Conservation (phyloP, 2,888 invertebrate genomes). For the Dolichomitus sp. region DNA sequence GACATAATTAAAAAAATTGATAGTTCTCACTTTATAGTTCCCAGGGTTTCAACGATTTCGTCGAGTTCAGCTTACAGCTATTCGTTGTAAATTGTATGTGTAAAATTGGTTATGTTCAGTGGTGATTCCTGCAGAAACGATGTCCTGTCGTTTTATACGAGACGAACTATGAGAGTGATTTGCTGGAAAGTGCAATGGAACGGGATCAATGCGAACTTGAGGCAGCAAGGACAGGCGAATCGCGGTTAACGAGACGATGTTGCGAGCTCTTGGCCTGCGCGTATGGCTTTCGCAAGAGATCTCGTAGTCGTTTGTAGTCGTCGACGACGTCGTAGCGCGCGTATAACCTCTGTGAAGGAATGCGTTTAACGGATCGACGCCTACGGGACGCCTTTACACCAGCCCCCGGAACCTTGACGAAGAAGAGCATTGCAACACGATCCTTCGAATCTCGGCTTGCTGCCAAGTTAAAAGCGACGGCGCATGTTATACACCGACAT, state of each 20-base stretch:
- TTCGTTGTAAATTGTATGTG: too few species aligned
- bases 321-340: slow-evolving; percentile 77
- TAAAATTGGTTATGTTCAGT: too few species aligned
- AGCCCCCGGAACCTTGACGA: slow-evolving; percentile 84
- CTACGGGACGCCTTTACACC: slow-evolving; percentile 84
- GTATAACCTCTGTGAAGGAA: slow-evolving; percentile 85
- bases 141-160: background rate
- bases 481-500: slow-evolving; percentile 64
- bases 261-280: slow-evolving; percentile 37
- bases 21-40: too few species aligned
- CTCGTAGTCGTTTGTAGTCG: slow-evolving; percentile 55
- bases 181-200: slow-evolving; percentile 67
- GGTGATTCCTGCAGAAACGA: background rate
- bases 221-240: slow-evolving; percentile 84
- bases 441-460: slow-evolving; percentile 84
- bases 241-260: slow-evolving; percentile 81
- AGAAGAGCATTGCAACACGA: slow-evolving; percentile 85
- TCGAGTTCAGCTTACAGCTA: too few species aligned
- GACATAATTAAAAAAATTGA: too few species aligned
- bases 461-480: slow-evolving; percentile 80
- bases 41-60: too few species aligned
- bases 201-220: slow-evolving; percentile 83
- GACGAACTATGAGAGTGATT: background rate
- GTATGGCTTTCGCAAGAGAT: slow-evolving; percentile 67
- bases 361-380: slow-evolving; percentile 86